Conservation (phyloP, 1,140 invertebrate genomes). For the Drosophila kanapiae region DNA sequence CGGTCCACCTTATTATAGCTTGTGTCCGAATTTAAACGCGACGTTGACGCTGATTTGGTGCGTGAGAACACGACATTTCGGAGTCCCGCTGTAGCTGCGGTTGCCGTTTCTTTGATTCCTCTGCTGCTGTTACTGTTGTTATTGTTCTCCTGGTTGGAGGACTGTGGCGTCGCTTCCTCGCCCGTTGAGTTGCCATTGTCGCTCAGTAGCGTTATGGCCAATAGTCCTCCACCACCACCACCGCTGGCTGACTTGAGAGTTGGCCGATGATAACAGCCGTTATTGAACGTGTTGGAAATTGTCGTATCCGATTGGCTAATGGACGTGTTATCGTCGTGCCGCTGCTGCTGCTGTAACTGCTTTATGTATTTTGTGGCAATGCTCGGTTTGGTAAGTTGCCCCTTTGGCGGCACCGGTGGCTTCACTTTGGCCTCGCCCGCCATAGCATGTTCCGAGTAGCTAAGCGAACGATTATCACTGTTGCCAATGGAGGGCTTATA, state of each 20-base stretch:
- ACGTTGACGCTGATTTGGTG: conserved; percentile 88
- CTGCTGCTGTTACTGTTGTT: conserved; percentile 52
- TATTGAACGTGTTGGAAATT: conserved; percentile 78
- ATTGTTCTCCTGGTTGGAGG: conserved; percentile 71
- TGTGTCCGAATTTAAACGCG: conserved; percentile 86
- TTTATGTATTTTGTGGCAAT: conserved; percentile 78
- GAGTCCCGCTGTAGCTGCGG: conserved; percentile 42
- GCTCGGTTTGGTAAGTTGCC: conserved; percentile 59
- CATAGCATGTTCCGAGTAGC: conserved; percentile 67
- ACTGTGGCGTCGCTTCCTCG: conserved; percentile 39
- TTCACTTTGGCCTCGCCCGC: conserved; percentile 45
- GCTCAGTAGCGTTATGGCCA: conserved; percentile 44
- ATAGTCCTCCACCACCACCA: not conserved
- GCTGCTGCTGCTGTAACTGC: conserved; percentile 73
- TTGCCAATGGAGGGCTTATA: conserved; percentile 86
- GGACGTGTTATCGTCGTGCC: conserved; percentile 80
- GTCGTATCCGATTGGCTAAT: conserved; percentile 83
- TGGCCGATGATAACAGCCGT: conserved; percentile 62
- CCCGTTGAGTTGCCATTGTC: conserved; percentile 81
- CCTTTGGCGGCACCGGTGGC: conserved; percentile 70
- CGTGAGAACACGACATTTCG: conserved; percentile 88
- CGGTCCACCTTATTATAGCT: conserved; percentile 73
- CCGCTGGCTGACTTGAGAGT: conserved; percentile 22
- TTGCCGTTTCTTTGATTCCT: conserved; percentile 4
- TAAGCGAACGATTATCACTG: conserved; percentile 78